Percentiles rank a stretch among this genome's conserved stretches.
phyloP scores from a whole-genome alignment of 2,888 invertebrate species.

The Microplitis deprimator region DNA sequence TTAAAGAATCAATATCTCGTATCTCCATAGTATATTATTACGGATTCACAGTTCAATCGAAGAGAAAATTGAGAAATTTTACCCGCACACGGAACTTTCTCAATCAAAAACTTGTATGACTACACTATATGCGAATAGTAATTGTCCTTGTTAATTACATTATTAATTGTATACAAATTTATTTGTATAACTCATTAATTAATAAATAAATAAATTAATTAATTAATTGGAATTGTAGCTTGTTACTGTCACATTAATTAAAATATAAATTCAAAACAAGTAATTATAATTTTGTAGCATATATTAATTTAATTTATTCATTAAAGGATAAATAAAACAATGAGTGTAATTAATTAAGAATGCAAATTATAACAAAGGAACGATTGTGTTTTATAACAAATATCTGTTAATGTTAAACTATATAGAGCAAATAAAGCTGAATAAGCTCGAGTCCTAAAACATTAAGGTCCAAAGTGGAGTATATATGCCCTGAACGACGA shows the following conservation, averaged over 20 bases:
- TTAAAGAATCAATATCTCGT: neutral
- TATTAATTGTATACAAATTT: too few species aligned
- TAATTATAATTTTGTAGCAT: too few species aligned
- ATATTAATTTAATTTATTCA: neutral
- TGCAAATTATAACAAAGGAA: neutral
- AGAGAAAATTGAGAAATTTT: neutral
- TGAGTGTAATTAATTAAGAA: neutral
- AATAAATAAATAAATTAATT: too few species aligned
- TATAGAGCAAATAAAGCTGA: neutral
- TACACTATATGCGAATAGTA: neutral
- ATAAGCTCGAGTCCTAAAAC: conserved; percentile 3
- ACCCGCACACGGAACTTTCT: neutral
- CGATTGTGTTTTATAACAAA: neutral
- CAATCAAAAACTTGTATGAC: neutral
- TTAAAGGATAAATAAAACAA: neutral
- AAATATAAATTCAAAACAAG: too few species aligned
- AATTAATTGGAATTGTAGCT: too few species aligned
- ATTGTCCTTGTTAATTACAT: neutral
- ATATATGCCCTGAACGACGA: neutral
- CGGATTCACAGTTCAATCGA: neutral
- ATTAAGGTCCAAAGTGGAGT: neutral
- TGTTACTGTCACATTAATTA: too few species aligned
- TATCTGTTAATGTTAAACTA: neutral
- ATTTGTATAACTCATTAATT: too few species aligned
- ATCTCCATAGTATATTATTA: neutral